Evolutionary conservation across 2,113 vertebrate genomes (phyloP), one percentile per base, ranked within the genome.

Genomic region (Chloropsis hardwickii): DNA sequence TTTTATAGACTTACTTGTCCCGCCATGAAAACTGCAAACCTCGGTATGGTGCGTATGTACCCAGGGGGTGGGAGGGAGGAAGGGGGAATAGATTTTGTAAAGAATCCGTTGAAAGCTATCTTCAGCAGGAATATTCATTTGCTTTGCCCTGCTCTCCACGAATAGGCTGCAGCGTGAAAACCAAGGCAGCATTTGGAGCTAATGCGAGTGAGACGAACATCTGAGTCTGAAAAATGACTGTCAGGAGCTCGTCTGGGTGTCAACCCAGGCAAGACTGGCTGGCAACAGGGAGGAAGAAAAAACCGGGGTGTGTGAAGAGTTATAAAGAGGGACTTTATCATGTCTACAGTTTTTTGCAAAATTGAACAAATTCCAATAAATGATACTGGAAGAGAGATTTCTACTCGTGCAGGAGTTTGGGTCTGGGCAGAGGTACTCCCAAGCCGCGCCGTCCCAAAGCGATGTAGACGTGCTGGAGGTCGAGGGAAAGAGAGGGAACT

Each of bases 21-120:
- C 28, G 24, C 95, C 93, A 86, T 94, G 95, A 94, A 96, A 96
- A 96, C 94, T 95, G 96, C 93, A 93, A 95, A 95, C 82, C 72
- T 86, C 82, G 14, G 64, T 71, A 71, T 53, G 90, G 76, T 47
- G 67, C 22, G 12, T 88, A 74, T 93, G 86, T 95, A 93, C 91
- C 82, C 86, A 93, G 54, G 29, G 80, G 66, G 71, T 69, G 78
- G 88, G 88, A 85, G 78, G 48, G 66, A 92, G 82, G 58, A 93
- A 94, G 56, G 51, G 47, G 85, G 71, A 88, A 82, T 50, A n/a
- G 95, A 80, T 85, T 96, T 94, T 93, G 66, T 87, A 83, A 94
- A 92, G 85, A 86, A 83, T 82, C 48, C 67, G 74, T 61, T 90
- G 94, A 95, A 95, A 94, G 82, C 74, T 77, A 73, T 92, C 93